A percentile compares a stretch with the other conserved stretches of the same genome.
Conservation (phyloP, 1,140 invertebrate species). For the Cephus cinctus region DNA sequence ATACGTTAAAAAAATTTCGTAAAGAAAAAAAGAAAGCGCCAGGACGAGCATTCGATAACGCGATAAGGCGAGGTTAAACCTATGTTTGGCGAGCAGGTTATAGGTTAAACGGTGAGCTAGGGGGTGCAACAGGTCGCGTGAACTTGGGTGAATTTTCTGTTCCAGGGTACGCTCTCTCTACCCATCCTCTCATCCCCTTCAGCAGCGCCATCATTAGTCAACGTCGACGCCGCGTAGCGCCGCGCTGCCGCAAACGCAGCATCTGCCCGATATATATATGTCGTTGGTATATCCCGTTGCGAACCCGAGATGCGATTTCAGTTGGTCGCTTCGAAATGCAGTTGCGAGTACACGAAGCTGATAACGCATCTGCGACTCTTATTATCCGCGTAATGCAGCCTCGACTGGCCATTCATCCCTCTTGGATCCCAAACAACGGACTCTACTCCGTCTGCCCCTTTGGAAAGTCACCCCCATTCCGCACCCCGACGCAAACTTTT, state of each 20-base stretch:
- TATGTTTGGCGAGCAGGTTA: slow-evolving; percentile 57
- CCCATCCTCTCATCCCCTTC: slow-evolving; percentile 34
- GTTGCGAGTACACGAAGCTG: no score
- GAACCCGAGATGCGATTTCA: no score
- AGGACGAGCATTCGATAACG: slow-evolving; percentile 49
- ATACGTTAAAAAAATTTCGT: background rate
- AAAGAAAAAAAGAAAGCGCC: slow-evolving; percentile 9
- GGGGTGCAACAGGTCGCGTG: slow-evolving; percentile 58
- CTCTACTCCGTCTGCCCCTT: no score
- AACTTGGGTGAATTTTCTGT: slow-evolving; percentile 58
- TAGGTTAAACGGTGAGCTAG: slow-evolving; percentile 57
- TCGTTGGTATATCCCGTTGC: no score
- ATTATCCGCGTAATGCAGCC: no score
- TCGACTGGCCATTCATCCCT: no score
- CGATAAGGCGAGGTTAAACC: slow-evolving; percentile 57
- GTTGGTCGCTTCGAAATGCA: no score
- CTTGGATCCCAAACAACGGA: no score
- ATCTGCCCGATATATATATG: slow-evolving; percentile 51
- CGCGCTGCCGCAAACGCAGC: slow-evolving; percentile 41
- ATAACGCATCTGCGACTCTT: no score
- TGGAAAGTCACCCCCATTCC: no score
- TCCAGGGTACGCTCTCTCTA: slow-evolving; percentile 47
- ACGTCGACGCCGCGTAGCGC: slow-evolving; percentile 52
- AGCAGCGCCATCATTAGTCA: slow-evolving; percentile 55
- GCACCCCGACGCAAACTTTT: no score